Evolutionary conservation across 2,113 vertebrate genomes (phyloP).

Genomic region (Cacatua alba): DNA sequence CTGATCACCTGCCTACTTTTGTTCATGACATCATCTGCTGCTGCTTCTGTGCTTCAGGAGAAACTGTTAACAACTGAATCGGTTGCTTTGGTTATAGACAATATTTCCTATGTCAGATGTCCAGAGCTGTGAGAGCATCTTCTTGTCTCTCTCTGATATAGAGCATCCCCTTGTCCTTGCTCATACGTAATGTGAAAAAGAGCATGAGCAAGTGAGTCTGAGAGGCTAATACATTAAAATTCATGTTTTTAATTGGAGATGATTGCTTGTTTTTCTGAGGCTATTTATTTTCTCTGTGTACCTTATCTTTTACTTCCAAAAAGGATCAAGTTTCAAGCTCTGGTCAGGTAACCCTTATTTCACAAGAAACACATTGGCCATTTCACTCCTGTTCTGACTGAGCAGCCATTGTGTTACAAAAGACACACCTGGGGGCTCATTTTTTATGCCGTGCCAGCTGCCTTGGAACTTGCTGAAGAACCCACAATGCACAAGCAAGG

Average conservation of each 20-base stretch:
- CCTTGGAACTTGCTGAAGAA: background rate
- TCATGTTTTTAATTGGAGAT: background rate
- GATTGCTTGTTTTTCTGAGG: background rate
- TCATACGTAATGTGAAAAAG: background rate
- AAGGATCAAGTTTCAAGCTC: background rate
- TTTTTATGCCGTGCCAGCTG: background rate
- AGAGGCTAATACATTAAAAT: background rate
- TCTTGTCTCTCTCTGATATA: background rate
- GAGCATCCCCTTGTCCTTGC: background rate
- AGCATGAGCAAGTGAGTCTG: background rate
- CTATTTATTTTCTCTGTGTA: background rate
- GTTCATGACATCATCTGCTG: background rate
- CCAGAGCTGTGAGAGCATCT: background rate
- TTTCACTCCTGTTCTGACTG: background rate
- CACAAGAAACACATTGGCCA: background rate
- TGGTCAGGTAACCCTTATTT: background rate
- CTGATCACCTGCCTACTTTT: background rate
- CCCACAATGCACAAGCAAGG: background rate
- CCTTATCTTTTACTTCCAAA: background rate
- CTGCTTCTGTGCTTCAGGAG: background rate
- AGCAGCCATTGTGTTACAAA: background rate
- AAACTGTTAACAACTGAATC: background rate
- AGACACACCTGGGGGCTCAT: background rate
- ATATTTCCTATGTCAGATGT: background rate
- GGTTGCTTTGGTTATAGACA: constrained; percentile 14